Conservation (phyloP, 2,888 invertebrate genomes). For the Pherbina coryleti region DNA sequence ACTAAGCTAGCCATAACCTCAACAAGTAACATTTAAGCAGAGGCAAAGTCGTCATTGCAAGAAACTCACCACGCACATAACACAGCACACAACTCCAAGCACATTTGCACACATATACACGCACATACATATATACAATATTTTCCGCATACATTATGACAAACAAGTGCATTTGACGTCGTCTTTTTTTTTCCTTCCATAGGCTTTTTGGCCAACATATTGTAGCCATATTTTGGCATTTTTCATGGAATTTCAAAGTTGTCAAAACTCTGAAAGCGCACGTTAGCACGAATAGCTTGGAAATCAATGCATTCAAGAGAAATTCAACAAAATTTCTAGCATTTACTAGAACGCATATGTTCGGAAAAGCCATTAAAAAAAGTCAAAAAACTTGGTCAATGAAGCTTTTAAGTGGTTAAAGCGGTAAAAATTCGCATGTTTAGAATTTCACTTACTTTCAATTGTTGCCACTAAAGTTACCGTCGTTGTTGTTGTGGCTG, state of each 20-base stretch:
- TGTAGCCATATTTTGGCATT: conserved; percentile 53
- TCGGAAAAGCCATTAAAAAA: not conserved
- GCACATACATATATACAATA: conserved; percentile 28
- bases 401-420: no score
- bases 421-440: not conserved
- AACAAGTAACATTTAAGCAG: conserved; percentile 6
- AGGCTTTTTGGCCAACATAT: conserved; percentile 52
- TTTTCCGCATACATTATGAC: not conserved
- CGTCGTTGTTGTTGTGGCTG: not conserved
- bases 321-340: no score
- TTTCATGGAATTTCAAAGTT: conserved; percentile 15
- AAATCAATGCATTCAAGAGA: no score
- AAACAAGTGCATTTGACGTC: conserved; percentile 23
- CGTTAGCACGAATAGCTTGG: no score
- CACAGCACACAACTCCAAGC: conserved; percentile 36
- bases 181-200: not conserved
- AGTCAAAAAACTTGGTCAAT: not conserved
- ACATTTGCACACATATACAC: conserved; percentile 46
- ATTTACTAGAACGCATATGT: not conserved
- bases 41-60: conserved; percentile 5
- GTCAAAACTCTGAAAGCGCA: no score
- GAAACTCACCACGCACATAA: conserved; percentile 29
- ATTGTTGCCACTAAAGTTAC: not conserved
- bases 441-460: conserved; percentile 2
- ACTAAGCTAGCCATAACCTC: not conserved